Percentiles rank a stretch among this genome's conserved stretches.
Conservation (phyloP, 2,888 invertebrate species). For the Agrochola litura region DNA sequence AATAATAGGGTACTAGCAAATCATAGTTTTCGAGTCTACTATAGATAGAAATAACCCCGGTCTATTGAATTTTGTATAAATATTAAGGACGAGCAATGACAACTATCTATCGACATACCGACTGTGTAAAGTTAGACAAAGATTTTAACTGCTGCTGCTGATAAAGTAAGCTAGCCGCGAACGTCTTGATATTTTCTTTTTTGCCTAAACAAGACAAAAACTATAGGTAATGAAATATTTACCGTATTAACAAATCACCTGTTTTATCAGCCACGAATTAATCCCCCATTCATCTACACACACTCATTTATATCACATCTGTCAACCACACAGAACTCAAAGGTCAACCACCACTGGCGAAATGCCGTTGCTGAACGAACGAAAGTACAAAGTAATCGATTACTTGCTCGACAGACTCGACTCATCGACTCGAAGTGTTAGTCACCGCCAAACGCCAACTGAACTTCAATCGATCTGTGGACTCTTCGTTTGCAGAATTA, state of each 20-base stretch:
- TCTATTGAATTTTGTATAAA: not conserved
- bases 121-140: not conserved
- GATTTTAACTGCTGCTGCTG: not conserved
- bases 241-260: constrained; percentile 35
- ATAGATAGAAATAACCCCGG: not conserved
- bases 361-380: not conserved
- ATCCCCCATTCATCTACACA: constrained; percentile 21
- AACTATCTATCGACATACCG: not conserved
- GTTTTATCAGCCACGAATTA: constrained; percentile 8
- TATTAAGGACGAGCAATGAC: constrained; percentile 14
- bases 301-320: not conserved
- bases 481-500: not conserved
- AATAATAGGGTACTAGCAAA: not conserved
- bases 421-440: not conserved
- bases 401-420: not conserved
- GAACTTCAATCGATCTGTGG: not conserved
- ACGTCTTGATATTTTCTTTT: not conserved
- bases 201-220: not conserved
- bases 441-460: too few species aligned
- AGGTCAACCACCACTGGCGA: not conserved
- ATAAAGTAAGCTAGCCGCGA: not conserved
- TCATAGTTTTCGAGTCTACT: not conserved
- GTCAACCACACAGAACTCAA: too few species aligned
- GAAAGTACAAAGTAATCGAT: not conserved
- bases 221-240: not conserved